Conservation (phyloP, 2,888 invertebrate genomes). For the Protodeltote pygarga region DNA sequence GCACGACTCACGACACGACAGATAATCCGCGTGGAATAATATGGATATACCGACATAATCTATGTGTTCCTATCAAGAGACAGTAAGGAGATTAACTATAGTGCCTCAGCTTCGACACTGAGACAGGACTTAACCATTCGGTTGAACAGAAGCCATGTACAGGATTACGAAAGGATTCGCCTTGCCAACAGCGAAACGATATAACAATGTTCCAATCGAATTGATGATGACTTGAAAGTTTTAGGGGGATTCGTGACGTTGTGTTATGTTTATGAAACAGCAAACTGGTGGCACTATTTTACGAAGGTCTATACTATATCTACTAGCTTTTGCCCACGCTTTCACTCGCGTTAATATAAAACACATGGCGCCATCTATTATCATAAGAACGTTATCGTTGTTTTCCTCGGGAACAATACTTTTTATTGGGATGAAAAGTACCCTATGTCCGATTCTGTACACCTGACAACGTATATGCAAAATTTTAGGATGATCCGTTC, state of each 20-base stretch:
- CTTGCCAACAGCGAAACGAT: slow-evolving; percentile 49
- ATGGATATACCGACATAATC: slow-evolving; percentile 69
- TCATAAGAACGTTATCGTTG: no score
- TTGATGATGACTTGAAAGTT: slow-evolving; percentile 13
- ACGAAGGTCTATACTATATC: neutral
- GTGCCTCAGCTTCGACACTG: slow-evolving; percentile 56
- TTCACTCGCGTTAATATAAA: no score
- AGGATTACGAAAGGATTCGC: slow-evolving; percentile 41
- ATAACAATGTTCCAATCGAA: slow-evolving; percentile 40
- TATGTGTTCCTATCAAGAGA: slow-evolving; percentile 64
- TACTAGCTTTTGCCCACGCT: no score
- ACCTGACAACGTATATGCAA: no score
- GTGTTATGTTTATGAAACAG: no score
- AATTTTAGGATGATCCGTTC: no score
- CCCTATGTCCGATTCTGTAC: no score
- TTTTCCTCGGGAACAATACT: no score
- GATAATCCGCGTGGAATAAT: slow-evolving; percentile 70
- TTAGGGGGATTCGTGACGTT: slow-evolving; percentile 5
- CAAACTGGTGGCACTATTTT: no score
- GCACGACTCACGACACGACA: slow-evolving; percentile 61
- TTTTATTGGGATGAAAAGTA: no score
- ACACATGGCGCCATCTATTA: no score
- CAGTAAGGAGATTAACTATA: slow-evolving; percentile 70
- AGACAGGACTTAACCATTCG: slow-evolving; percentile 45
- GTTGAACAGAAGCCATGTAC: slow-evolving; percentile 48